Evolutionary conservation across 1,140 invertebrate species (phyloP), one percentile per base, ranked within the genome.

Genomic region (Antheraea mylitta): DNA sequence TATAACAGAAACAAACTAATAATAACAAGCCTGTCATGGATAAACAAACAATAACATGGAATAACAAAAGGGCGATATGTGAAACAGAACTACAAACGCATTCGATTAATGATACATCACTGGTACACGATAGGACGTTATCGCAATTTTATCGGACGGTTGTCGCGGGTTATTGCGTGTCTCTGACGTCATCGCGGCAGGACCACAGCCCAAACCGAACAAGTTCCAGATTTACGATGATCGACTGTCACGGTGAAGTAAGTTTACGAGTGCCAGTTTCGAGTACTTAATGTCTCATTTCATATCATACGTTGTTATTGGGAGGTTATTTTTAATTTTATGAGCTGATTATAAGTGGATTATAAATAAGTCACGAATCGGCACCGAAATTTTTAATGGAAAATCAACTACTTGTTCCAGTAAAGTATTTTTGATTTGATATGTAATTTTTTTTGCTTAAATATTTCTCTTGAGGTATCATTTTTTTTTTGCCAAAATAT

Each of bases 51-150:
- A 38, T 42, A 42, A 38, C 18, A 38, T 64, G 13, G 38, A n/a
- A 42, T 53, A 53, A 53, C 38, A 42, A 19, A 30, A 37, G n/a
- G 13, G 9, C 42, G 19, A 59, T 66, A 66, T 66, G 53, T 66
- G 30, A 37, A 78, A 82, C 77, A 86, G 74, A 77, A 77, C 67
- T 76, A 78, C 78, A 78, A 81, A 84, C 77, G 78, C 72, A 74
- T 80, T 84, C 84, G 86, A 89, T 89, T 89, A 89, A 83, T 70
- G 79, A 76, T 77, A 81, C 84, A 88, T 88, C 84, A 89, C 71
- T 18, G 64, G 69, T 82, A 85, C 82, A 81, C 75, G 80, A 85
- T 86, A 86, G 68, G n/a, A 30, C 10, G 64, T 59, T 75, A 78
- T 67, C 74, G 67, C 22, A 38, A 10, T 63, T 71, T 79, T 83